Conservation (phyloP, 1,140 invertebrate genomes). For the Musca vetustissima region DNA sequence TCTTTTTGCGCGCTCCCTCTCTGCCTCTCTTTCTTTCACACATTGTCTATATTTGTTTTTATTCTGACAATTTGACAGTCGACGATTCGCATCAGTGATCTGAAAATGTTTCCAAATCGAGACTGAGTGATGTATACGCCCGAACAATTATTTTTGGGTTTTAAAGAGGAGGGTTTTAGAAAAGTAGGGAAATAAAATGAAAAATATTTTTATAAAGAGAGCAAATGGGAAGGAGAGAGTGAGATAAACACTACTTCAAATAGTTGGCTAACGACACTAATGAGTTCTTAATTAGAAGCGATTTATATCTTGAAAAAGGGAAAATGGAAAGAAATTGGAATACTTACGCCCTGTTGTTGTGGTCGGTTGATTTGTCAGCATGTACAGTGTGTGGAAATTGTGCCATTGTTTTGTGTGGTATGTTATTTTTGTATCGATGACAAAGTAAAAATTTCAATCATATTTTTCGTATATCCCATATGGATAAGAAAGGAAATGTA, state of each 20-base stretch:
- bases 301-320: slow-evolving; percentile 24
- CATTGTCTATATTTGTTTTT: background rate
- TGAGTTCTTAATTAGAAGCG: slow-evolving; percentile 19
- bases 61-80: slow-evolving; percentile 11
- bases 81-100: slow-evolving; percentile 21
- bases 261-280: slow-evolving; percentile 7
- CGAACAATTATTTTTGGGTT: background rate
- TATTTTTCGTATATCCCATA: background rate
- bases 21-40: background rate
- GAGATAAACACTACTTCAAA: too few relatives aligned
- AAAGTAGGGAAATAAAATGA: background rate
- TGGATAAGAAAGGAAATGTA: background rate
- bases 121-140: slow-evolving; percentile 13
- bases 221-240: too few relatives aligned
- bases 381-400: too few relatives aligned
- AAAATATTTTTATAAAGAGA: too few relatives aligned
- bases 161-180: background rate
- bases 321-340: background rate
- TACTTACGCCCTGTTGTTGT: slow-evolving; percentile 28
- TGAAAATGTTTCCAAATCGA: background rate
- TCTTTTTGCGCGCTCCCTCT: background rate
- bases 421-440: background rate
- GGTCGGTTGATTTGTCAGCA: background rate
- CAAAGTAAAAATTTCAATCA: background rate
- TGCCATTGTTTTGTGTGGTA: background rate